Evolutionary conservation across 1,140 invertebrate species (phyloP), one percentile per base, ranked within the genome.

Genomic region (Agrypnia vestita): DNA sequence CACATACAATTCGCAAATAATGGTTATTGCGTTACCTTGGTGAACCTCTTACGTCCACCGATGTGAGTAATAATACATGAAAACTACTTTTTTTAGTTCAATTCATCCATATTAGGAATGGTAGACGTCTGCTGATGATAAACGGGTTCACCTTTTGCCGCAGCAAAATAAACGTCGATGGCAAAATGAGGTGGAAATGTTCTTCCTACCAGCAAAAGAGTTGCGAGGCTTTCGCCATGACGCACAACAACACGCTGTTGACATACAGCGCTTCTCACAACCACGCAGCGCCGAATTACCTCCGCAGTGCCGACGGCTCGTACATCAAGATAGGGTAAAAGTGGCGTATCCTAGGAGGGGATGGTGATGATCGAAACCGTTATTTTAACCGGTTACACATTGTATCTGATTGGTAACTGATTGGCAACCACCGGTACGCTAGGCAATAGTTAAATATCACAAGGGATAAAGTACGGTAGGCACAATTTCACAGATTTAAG

Each of bases 141-240:
- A 75, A 75, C 17, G 51, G 55, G 6, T 75, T 59, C 53, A 75
- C 53, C 15, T 75, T 43, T 10, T 59, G 35, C 13, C 44, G 73
- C n/a, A 17, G 44, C 6, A 35, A 17, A 12, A 55, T 21, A 43
- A n/a, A 49, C 8, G n/a, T n/a, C 15, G 43, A 55, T 35, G 55
- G 55, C 13, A 75, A 44, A 46, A 46, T 10, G 10, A 11, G 73
- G 15, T 64, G 59, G 56, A 49, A 44, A 43, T 76, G 75, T n/a
- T 64, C 56, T 15, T 64, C 46, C 0, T 64, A 76, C 12, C 15
- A 15, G 11, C 13, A 13, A 21, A 21, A 17, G 15, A 46, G 25
- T 15, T 76, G 61, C 56, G 25, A 46, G n/a, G 73, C 53, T 21
- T 19, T 25, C 17, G 75, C 47, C 4, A 12, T 64, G 10, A 64